Conservation (phyloP, 1,140 invertebrate genomes). For the Bombus superbus region DNA sequence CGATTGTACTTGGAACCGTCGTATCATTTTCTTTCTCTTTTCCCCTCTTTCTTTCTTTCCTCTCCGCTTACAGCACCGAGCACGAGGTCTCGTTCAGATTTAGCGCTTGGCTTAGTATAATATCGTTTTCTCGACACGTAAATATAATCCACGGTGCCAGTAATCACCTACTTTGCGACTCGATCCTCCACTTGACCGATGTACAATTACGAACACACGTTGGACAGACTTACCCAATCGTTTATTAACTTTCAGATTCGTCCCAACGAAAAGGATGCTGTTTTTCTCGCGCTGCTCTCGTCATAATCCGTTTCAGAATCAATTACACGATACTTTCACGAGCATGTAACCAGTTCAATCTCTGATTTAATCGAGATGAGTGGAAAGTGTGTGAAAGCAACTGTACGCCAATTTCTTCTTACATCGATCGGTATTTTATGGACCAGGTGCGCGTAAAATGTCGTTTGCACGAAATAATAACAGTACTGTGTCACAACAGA, state of each 20-base stretch:
- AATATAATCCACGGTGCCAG: too few relatives aligned
- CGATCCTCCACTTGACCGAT: too few relatives aligned
- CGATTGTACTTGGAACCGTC: slow-evolving; percentile 42
- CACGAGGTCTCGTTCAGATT: too few relatives aligned
- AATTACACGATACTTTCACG: slow-evolving; percentile 8
- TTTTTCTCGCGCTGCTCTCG: neutral
- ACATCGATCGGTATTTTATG: too few relatives aligned
- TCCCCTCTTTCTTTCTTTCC: neutral
- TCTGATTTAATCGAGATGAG: neutral
- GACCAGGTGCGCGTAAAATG: neutral
- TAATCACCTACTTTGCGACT: too few relatives aligned
- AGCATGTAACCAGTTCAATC: slow-evolving; percentile 10
- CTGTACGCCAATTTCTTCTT: neutral
- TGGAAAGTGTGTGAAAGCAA: slow-evolving; percentile 12
- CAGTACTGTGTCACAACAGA: slow-evolving; percentile 8
- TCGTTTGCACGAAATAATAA: slow-evolving; percentile 27
- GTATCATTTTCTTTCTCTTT: neutral
- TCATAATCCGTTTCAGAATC: neutral
- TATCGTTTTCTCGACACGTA: too few relatives aligned
- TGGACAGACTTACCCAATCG: neutral
- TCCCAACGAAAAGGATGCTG: too few relatives aligned
- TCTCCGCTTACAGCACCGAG: too few relatives aligned
- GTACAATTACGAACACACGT: neutral
- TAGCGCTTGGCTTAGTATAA: too few relatives aligned
- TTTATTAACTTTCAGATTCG: neutral